Percentiles rank a stretch among this genome's conserved stretches.
Evolutionary conservation across 2,888 invertebrate genomes (phyloP).

Genomic region (Petrolisthes cinctipes): DNA sequence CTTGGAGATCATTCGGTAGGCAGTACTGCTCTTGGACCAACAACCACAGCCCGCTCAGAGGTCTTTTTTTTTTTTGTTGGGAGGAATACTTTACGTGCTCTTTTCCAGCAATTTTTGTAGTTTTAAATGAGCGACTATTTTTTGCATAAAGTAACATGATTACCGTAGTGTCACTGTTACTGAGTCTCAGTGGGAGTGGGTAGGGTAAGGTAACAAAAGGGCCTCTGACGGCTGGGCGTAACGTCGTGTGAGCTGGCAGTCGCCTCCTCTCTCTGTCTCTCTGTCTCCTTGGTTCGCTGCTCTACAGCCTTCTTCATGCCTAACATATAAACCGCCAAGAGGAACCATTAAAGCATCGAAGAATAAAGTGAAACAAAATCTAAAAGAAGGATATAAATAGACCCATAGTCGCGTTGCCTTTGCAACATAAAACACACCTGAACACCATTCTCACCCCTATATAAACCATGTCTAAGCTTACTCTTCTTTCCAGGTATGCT

Average conservation of each 20-base stretch:
- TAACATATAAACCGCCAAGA: constrained; percentile 44
- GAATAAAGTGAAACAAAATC: constrained; percentile 39
- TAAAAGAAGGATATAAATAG: constrained; percentile 43
- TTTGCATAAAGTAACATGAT: background rate
- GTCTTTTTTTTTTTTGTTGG: constrained; percentile 22
- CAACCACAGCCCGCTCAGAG: constrained; percentile 37
- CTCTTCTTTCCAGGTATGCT: constrained; percentile 36
- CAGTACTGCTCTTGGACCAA: constrained; percentile 26
- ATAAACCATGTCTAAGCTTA: constrained; percentile 49
- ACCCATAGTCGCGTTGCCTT: constrained; percentile 43
- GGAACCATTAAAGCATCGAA: constrained; percentile 28
- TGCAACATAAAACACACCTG: constrained; percentile 43
- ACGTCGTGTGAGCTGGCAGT: constrained; percentile 37
- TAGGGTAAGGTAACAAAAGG: constrained; percentile 17
- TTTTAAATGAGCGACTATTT: background rate
- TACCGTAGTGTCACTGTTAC: background rate
- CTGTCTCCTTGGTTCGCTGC: constrained; percentile 45
- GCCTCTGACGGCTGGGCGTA: constrained; percentile 31
- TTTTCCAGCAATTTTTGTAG: background rate
- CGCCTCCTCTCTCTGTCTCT: constrained; percentile 21
- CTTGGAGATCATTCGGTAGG: constrained; percentile 56
- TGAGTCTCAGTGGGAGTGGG: background rate
- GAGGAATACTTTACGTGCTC: background rate
- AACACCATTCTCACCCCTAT: constrained; percentile 21
- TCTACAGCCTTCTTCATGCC: constrained; percentile 22